Evolutionary conservation across 2,797 vertebrate species (phyloP), one percentile per base, ranked within the genome.

Genomic region (Pangasius macronema): DNA sequence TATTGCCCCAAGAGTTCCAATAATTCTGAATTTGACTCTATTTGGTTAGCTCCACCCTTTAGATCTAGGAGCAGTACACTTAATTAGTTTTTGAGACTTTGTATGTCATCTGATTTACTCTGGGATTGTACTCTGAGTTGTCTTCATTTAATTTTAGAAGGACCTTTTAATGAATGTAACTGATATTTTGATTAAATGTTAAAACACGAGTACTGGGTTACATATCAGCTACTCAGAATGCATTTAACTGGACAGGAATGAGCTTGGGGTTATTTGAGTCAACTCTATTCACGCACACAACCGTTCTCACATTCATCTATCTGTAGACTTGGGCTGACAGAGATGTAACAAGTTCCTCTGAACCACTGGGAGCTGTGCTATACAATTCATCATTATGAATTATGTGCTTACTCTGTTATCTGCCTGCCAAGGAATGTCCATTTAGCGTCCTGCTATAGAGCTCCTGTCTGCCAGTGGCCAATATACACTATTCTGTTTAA

Each of bases 351-450:
- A 57, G 46, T 83, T 30, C 79, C 79, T 86, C 33, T 83, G 84
- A 87, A 87, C 76, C 83, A 86, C 81, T 82, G 33, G 79, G 51
- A 89, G 46, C 55, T 82, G 46, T 86, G 51, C 51, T 84, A 88
- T 90, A 89, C 70, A 73, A 88, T 87, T 88, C 80, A 85, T 83
- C 82, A 83, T 87, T 85, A 77, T 90, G 83, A 92, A 89, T 90
- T 87, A 87, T 89, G 87, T 86, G 81, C 84, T 87, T 94, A 93
- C 91, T 91, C 92, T 91, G 93, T 94, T 94, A 94, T 95, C 94
- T 94, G 94, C 92, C 92, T 94, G 95, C 94, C 95, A 93, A 93
- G 94, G 89, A 94, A 94, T 89, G 91, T 93, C 94, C 95, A 95
- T 95, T 94, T 95, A 95, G 95, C 93, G 92, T 91, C 75, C 46